Evolutionary conservation across 2,888 invertebrate species (phyloP).

Genomic region (Calameuta filiformis): DNA sequence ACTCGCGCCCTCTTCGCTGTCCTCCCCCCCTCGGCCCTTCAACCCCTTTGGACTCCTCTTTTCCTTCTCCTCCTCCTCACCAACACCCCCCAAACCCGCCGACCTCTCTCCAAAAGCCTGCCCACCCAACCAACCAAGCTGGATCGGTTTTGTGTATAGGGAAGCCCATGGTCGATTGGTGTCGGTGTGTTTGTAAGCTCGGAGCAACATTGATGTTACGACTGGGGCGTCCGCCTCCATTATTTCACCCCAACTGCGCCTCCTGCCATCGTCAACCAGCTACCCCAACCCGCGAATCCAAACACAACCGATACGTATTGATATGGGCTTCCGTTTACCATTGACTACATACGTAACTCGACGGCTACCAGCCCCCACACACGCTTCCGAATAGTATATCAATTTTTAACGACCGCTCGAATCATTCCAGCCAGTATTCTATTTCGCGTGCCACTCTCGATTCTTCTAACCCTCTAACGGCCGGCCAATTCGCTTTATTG

Average conservation of each 20-base stretch:
- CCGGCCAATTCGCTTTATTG: neutral
- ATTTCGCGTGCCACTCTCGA: neutral
- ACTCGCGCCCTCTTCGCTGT: neutral
- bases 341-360: constrained; percentile 56
- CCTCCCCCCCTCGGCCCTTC: neutral
- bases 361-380: constrained; percentile 38
- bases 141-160: constrained; percentile 45
- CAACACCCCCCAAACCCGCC: constrained; percentile 9
- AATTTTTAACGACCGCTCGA: constrained; percentile 49
- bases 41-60: neutral
- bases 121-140: constrained; percentile 29
- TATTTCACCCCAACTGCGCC: constrained; percentile 42
- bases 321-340: constrained; percentile 61
- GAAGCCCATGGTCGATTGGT: constrained; percentile 50
- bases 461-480: neutral
- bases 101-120: constrained; percentile 16
- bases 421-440: constrained; percentile 30
- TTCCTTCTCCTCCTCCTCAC: constrained; percentile 23
- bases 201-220: constrained; percentile 52
- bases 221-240: constrained; percentile 50
- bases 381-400: constrained; percentile 56
- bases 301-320: constrained; percentile 58
- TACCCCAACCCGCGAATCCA: constrained; percentile 19
- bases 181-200: constrained; percentile 48
- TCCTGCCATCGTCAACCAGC: neutral